phyloP scores from a whole-genome alignment of 2,888 invertebrate species.

The Ichneumon xanthorius region DNA sequence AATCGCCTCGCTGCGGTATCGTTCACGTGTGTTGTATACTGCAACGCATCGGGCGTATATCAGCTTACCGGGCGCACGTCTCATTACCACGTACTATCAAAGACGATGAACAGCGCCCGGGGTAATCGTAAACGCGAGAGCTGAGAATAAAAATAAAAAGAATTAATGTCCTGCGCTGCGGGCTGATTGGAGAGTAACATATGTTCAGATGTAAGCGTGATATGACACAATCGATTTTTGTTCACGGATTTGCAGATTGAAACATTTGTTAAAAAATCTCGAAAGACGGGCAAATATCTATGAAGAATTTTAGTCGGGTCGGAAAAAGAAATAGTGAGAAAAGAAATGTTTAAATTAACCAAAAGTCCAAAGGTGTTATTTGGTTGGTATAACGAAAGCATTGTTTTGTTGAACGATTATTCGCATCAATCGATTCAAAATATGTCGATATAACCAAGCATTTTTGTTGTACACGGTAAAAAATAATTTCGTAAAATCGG shows the following conservation, averaged over 20 bases:
- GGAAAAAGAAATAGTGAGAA: too few species aligned
- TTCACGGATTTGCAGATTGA: not conserved
- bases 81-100: slow-evolving; percentile 38
- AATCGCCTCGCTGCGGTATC: not conserved
- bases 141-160: not conserved
- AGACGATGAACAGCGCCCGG: slow-evolving; percentile 19
- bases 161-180: not conserved
- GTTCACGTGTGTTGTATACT: slow-evolving; percentile 31
- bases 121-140: slow-evolving; percentile 13
- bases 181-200: not conserved
- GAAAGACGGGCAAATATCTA: not conserved
- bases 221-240: not conserved
- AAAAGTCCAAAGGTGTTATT: too few species aligned
- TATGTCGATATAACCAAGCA: too few species aligned
- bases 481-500: too few species aligned
- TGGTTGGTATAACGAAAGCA: too few species aligned
- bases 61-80: slow-evolving; percentile 38
- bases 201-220: not conserved
- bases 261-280: not conserved
- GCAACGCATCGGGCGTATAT: slow-evolving; percentile 10
- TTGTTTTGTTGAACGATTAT: too few species aligned
- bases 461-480: too few species aligned
- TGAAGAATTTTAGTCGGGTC: not conserved
- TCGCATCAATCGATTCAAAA: too few species aligned
- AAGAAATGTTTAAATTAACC: too few species aligned